phyloP scores from a whole-genome alignment of 2,113 vertebrate genomes.

The Xiphophorus hellerii region DNA sequence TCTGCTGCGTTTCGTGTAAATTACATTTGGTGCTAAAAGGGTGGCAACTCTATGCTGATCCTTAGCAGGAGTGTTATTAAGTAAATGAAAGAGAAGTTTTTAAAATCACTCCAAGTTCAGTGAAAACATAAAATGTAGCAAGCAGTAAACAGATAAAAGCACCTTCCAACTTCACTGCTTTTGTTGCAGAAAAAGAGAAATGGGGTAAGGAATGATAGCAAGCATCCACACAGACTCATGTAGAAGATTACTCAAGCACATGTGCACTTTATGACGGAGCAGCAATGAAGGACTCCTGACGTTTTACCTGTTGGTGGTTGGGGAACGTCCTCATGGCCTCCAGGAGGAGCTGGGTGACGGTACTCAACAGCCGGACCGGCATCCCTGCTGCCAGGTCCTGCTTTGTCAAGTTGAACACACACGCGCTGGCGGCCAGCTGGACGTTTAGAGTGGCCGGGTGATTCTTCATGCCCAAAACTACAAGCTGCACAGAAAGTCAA shows the following conservation, averaged over 20 bases:
- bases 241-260: background rate
- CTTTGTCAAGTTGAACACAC: slow-evolving; percentile 98
- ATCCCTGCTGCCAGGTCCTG: slow-evolving; percentile 95
- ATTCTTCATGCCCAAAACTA: slow-evolving; percentile 96
- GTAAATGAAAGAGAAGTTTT: too few relatives aligned
- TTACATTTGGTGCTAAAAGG: too few relatives aligned
- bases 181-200: background rate
- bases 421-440: slow-evolving; percentile 96
- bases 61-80: background rate
- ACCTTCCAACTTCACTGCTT: background rate
- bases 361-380: slow-evolving; percentile 91
- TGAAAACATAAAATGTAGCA: background rate
- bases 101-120: background rate
- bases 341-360: slow-evolving; percentile 92
- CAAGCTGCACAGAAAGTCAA: slow-evolving; percentile 81
- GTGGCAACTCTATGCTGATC: background rate
- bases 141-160: background rate
- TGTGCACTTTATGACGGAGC: background rate
- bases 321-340: slow-evolving; percentile 99
- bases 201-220: too few relatives aligned
- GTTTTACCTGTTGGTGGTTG: slow-evolving; percentile 90
- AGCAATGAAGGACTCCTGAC: background rate
- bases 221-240: background rate
- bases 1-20: too few relatives aligned
- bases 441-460: slow-evolving; percentile 95